These are phyloP conservation scores for Gephyroberyx darwinii DNA, from an alignment of 2,797 vertebrate genomes.

Conservation along the genomic window DNA sequence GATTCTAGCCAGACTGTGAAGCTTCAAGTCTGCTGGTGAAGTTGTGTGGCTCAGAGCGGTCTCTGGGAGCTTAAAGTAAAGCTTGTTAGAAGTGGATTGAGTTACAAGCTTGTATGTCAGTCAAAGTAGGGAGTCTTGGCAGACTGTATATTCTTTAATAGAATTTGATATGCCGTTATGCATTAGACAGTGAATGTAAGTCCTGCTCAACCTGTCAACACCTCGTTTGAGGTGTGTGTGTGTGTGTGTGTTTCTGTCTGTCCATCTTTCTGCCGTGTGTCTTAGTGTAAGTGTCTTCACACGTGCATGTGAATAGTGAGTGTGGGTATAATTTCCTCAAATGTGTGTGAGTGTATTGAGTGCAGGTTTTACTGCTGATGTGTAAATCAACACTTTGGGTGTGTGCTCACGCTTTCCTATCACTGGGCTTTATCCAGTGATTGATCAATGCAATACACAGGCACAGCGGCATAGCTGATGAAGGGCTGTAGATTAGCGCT, in stretches of 20 bases:
- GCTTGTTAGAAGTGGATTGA: constrained; percentile 68
- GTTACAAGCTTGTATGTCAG: constrained; percentile 56
- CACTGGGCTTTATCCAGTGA: constrained; percentile 50
- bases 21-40: constrained; percentile 38
- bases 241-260: constrained; percentile 19
- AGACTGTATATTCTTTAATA: constrained; percentile 39
- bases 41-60: constrained; percentile 44
- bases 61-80: constrained; percentile 52
- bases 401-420: constrained; percentile 37
- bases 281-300: no score
- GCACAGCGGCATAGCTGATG: constrained; percentile 40
- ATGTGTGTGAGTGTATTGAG: neutral
- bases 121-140: constrained; percentile 48
- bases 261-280: neutral
- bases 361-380: constrained; percentile 13
- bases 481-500: constrained; percentile 73
- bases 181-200: constrained; percentile 33
- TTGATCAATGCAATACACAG: constrained; percentile 38
- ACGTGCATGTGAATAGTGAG: no score
- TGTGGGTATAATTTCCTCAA: neutral
- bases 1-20: constrained; percentile 23
- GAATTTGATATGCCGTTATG: constrained; percentile 52
- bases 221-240: constrained; percentile 24
- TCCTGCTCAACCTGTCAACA: constrained; percentile 50
- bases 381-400: constrained; percentile 51